These are phyloP conservation scores for Gari tellinella DNA, from an alignment of 2,888 invertebrate genomes.

Conservation along the genomic window DNA sequence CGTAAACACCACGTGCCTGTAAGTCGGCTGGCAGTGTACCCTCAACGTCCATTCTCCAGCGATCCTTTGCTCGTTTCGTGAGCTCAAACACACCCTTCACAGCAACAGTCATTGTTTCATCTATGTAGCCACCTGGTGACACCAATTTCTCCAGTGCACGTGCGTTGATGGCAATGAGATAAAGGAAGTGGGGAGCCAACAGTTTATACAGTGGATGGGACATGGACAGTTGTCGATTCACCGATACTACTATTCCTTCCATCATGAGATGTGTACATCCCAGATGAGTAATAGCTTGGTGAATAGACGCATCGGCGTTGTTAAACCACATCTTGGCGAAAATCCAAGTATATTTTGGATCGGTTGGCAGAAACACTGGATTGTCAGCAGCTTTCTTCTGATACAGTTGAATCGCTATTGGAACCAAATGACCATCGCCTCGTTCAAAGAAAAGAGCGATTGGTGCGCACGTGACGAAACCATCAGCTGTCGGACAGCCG, in stretches of 20 bases:
- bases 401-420: slow-evolving; percentile 85
- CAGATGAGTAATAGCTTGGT: slow-evolving; percentile 83
- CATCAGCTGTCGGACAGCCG: slow-evolving; percentile 65
- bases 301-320: slow-evolving; percentile 71
- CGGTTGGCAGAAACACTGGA: slow-evolving; percentile 83
- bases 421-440: slow-evolving; percentile 81
- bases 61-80: no score
- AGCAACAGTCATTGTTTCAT: slow-evolving; percentile 22
- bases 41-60: no score
- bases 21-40: no score
- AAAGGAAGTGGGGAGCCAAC: slow-evolving; percentile 62
- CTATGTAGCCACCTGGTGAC: slow-evolving; percentile 19
- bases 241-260: slow-evolving; percentile 84
- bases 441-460: slow-evolving; percentile 85
- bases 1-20: no score
- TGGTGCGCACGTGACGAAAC: slow-evolving; percentile 82
- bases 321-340: slow-evolving; percentile 83
- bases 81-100: no score
- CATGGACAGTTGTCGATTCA: slow-evolving; percentile 84
- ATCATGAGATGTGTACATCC: slow-evolving; percentile 85
- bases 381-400: slow-evolving; percentile 84
- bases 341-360: slow-evolving; percentile 82
- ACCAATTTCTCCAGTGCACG: slow-evolving; percentile 65
- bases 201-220: slow-evolving; percentile 85
- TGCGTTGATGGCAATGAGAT: slow-evolving; percentile 85